Evolutionary conservation across 1,140 invertebrate species (phyloP), one percentile per base, ranked within the genome.

Genomic region (Telenomus remus): DNA sequence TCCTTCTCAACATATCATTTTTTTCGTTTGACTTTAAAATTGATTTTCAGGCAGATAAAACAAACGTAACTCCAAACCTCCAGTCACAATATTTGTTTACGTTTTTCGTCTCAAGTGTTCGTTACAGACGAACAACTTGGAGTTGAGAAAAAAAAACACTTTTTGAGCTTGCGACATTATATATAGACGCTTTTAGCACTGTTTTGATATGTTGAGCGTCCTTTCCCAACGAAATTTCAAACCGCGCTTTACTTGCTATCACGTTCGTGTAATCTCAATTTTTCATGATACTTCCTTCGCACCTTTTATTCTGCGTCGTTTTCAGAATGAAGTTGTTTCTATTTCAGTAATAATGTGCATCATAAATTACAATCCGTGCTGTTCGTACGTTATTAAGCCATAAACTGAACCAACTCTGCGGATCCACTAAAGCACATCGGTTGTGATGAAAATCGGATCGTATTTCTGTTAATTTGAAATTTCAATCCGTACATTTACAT

Each of bases 311-410:
- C 19, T 27, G 2, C 19, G 19, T 27, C 19, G 19, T 27, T 27
- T 27, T 27, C 19, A 39, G 37, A 39, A 65, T 65, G 37, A 65
- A 54, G 39, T 46, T 27, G 19, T 54, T 16, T 64, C 27, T 34
- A 42, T 12, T 51, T 4, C 13, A 14, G 14, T 35, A 35, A 59
- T 51, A 61, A 63, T 54, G 47, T 12, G 46, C 16, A 9, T n/a
- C 27, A 51, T 64, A 72, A 72, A 46, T 72, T 59, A 51, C 37
- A 12, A 9, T 5, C 37, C 34, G 19, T 51, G 53, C 46, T 37
- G 47, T 14, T 53, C n/a, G 33, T 12, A 42, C 16, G 16, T 59
- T 56, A 72, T 72, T 65, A 72, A 72, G 69, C 59, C 60, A 44
- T 72, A 72, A 71, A 47, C 57, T 46, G 59, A 59, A 39, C 9